Conservation (phyloP, 2,113 vertebrate species). For the Myrmecophaga tridactyla region DNA sequence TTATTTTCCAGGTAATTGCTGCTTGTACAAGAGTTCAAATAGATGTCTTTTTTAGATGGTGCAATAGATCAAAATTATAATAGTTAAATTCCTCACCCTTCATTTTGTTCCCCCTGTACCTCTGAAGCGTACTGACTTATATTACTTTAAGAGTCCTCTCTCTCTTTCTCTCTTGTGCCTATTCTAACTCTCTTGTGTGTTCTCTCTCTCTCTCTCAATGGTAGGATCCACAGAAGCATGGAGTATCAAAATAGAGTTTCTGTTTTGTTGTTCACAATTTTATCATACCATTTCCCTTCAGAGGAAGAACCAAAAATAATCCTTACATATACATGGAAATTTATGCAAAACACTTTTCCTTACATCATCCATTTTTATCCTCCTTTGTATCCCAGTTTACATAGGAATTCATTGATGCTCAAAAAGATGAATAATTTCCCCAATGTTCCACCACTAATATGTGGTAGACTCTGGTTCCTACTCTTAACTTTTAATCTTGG, state of each 20-base stretch:
- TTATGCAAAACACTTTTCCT: conserved; percentile 21
- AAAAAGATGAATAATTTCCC: not conserved
- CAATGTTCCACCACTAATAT: not conserved
- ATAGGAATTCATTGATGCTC: not conserved
- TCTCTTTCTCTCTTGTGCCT: rapidly evolving
- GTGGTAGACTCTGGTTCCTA: not conserved
- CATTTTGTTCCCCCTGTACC: conserved; percentile 54
- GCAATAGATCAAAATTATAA: conserved; percentile 78
- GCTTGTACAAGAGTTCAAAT: conserved; percentile 77
- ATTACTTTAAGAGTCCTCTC: conserved; percentile 2
- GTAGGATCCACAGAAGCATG: not conserved
- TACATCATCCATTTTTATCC: not conserved
- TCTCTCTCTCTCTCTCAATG: not conserved
- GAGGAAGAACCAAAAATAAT: conserved; percentile 50
- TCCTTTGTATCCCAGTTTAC: not conserved
- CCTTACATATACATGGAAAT: conserved; percentile 25
- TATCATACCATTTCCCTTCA: conserved; percentile 36
- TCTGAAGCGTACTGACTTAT: conserved; percentile 52
- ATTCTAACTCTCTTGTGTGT: not conserved
- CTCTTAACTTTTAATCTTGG: not conserved
- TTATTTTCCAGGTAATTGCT: conserved; percentile 80
- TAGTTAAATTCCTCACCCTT: conserved; percentile 68
- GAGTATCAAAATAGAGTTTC: conserved; percentile 50
- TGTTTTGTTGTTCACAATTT: conserved; percentile 54
- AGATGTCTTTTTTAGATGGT: conserved; percentile 75